Evolutionary conservation across 1,140 invertebrate species (phyloP), one percentile per base, ranked within the genome.

Genomic region (Dendrolimus punctatus): DNA sequence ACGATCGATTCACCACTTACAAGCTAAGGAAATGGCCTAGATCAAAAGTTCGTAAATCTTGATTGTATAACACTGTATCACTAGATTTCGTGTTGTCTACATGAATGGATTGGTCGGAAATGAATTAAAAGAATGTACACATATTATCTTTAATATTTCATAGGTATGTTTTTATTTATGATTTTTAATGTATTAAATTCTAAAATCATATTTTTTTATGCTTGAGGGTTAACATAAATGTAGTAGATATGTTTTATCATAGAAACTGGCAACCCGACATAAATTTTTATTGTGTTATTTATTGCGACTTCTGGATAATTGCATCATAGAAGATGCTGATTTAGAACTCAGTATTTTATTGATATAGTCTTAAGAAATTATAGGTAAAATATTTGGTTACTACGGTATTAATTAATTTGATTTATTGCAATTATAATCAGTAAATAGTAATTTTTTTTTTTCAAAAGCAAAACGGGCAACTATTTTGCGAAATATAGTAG

Each of bases 11-110:
- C 49, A 39, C 49, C 49, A 59, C 60, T 53, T 59, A 57, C 55
- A n/a, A 37, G 23, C 6, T 41, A 52, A 51, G 40, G 54, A 55
- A 52, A 38, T 50, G 52, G 58, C 61, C 58, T 64, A 64, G 60
- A 63, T 66, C 53, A 48, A 60, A 64, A 63, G 52, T 66, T 63
- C 57, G 56, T 53, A 60, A 66, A 60, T 63, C 60, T 53, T 40
- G 52, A 60, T 60, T 37, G 5, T 39, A 40, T 4, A 50, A 41
- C 40, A 45, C 48, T 46, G 36, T 51, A 46, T 55, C 55, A 37
- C 51, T 58, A 23, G 46, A 46, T 56, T 63, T 37, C 37, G 49
- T 46, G 36, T 23, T 39, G 53, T 38, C 47, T 51, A 40, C 38
- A 36, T 45, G 42, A 4, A 46, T 40, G 6, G 40, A 23, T 46